Evolutionary conservation across 2,888 invertebrate species (phyloP).

Genomic region (Lasioglossum pauxillum): DNA sequence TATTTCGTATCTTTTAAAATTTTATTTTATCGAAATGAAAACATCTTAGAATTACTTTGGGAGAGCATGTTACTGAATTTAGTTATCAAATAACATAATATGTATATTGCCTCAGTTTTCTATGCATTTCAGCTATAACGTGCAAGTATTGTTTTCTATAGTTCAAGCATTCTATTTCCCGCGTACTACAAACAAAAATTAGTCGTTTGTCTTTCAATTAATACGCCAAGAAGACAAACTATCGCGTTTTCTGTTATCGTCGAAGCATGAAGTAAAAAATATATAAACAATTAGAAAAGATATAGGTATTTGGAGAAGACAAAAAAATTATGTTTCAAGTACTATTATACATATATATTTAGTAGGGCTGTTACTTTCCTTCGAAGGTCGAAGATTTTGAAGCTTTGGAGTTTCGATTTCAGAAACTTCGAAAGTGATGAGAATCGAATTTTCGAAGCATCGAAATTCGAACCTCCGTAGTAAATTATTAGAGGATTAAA

Average conservation of each 20-base stretch:
- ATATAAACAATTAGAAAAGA: not conserved
- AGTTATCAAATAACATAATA: slow-evolving; percentile 8
- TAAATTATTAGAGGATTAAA: no score
- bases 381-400: no score
- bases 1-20: slow-evolving; percentile 18
- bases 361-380: no score
- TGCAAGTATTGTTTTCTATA: not conserved
- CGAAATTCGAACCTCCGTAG: no score
- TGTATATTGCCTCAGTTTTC: not conserved
- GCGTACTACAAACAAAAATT: not conserved
- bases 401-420: no score
- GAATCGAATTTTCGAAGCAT: no score
- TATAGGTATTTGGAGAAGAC: not conserved
- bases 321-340: not conserved
- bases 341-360: no score
- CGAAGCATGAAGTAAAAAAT: not conserved
- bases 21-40: slow-evolving; percentile 8
- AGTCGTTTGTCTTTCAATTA: not conserved
- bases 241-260: not conserved
- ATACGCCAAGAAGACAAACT: not conserved
- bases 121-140: not conserved
- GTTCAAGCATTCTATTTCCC: not conserved
- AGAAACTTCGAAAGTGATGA: no score
- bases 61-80: slow-evolving; percentile 23
- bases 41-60: slow-evolving; percentile 5